phyloP scores from a whole-genome alignment of 2,888 invertebrate genomes.

The Seladonia tumulorum region DNA sequence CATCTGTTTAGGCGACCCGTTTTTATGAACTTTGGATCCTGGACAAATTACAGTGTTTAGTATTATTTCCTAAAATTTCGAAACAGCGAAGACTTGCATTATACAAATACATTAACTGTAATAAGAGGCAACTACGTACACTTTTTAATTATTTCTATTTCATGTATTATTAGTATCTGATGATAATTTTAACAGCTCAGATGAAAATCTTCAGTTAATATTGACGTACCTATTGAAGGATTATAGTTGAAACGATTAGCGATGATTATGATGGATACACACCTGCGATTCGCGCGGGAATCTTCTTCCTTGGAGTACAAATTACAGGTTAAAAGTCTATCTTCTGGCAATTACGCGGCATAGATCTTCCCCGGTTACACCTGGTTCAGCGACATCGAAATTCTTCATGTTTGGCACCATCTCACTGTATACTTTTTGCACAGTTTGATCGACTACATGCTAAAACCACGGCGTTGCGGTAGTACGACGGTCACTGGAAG shows the following conservation, averaged over 20 bases:
- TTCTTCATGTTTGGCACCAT: background rate
- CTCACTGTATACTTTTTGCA: slow-evolving; percentile 26
- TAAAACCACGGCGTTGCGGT: slow-evolving; percentile 74
- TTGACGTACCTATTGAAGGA: background rate
- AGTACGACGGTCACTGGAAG: slow-evolving; percentile 77
- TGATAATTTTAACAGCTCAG: too few relatives aligned
- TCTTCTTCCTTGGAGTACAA: background rate
- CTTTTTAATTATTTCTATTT: too few relatives aligned
- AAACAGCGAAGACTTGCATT: too few relatives aligned
- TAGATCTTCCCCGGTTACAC: background rate
- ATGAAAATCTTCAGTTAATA: background rate
- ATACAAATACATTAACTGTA: too few relatives aligned
- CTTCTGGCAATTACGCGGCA: background rate
- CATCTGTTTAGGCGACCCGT: background rate
- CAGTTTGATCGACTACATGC: slow-evolving; percentile 39
- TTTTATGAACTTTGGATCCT: background rate
- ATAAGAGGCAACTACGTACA: too few relatives aligned
- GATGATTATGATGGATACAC: slow-evolving; percentile 4
- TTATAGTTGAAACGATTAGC: background rate
- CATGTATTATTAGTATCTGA: too few relatives aligned
- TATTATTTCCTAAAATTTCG: too few relatives aligned
- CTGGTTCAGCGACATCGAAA: background rate
- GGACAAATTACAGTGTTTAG: background rate
- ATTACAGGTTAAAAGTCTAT: background rate
- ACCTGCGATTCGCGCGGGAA: slow-evolving; percentile 35